Conservation (phyloP, 2,797 vertebrate genomes). For the Garrulus glandarius region DNA sequence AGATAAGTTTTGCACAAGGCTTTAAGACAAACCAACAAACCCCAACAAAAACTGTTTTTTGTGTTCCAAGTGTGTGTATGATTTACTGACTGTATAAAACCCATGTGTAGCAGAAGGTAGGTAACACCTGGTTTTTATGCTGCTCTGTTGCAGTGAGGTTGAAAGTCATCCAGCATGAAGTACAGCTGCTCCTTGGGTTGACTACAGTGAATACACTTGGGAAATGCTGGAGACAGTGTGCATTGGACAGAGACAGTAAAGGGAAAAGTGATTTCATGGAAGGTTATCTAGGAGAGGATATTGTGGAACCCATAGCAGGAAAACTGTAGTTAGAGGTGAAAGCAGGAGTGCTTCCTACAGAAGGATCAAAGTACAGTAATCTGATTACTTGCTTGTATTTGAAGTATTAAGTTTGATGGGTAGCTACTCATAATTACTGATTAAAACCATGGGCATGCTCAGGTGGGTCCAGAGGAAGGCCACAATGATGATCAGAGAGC, state of each 20-base stretch:
- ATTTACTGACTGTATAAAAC: not conserved
- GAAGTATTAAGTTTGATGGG: not conserved
- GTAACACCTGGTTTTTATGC: not conserved
- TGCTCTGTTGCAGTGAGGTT: not conserved
- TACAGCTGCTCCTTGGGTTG: not conserved
- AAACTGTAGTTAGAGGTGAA: not conserved
- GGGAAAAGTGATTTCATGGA: not conserved
- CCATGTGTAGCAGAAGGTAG: not conserved
- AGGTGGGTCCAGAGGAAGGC: not conserved
- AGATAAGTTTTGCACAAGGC: not conserved
- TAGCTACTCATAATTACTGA: not conserved
- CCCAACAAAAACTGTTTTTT: not conserved
- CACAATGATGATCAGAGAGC: fast-evolving
- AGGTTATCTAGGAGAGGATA: not conserved
- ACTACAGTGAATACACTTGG: not conserved
- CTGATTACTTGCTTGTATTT: not conserved
- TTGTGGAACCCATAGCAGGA: not conserved
- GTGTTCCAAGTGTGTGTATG: not conserved
- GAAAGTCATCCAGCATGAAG: not conserved
- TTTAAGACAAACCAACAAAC: not conserved
- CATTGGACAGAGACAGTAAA: not conserved
- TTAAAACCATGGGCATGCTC: not conserved
- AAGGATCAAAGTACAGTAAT: not conserved
- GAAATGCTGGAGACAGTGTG: not conserved
- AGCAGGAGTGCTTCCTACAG: not conserved